Conservation (phyloP, 92 coral and sea anemone genomes). For the Paragorgia papillata region DNA sequence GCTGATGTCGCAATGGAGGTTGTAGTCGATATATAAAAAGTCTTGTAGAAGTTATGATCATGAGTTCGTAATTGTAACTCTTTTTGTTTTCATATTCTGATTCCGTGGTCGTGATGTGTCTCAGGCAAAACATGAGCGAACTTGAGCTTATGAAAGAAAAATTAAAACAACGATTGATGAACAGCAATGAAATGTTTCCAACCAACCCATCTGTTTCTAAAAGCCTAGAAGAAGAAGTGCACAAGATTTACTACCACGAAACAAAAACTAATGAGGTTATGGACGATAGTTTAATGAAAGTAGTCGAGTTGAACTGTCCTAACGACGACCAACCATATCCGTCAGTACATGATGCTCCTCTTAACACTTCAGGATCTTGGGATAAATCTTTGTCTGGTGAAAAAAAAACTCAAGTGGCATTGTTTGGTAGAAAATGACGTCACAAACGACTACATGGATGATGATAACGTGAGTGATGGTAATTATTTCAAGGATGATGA, state of each 20-base stretch:
- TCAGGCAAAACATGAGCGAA: constrained; percentile 87
- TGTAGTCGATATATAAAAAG: no score
- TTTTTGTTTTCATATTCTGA: no score
- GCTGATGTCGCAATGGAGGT: no score
- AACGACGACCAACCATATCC: neutral
- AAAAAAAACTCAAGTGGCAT: neutral
- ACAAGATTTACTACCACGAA: neutral
- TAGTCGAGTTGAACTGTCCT: neutral
- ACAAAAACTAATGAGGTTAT: no score
- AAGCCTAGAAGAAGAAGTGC: neutral
- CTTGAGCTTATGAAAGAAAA: constrained; percentile 73
- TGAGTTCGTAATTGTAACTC: neutral
- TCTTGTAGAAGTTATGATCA: no score
- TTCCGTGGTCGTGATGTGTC: no score
- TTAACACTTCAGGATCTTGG: neutral
- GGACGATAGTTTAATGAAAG: neutral
- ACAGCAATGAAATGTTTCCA: neutral
- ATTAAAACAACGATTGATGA: constrained; percentile 25
- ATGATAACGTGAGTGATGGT: neutral
- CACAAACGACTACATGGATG: neutral
- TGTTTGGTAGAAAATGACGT: neutral
- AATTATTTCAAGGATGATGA: constrained; percentile 13
- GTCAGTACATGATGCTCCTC: neutral
- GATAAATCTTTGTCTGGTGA: neutral
- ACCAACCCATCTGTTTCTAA: neutral